These are phyloP conservation scores for Pteronotus mesoamericanus DNA, from an alignment of 2,797 vertebrate species.

Conservation along the genomic window DNA sequence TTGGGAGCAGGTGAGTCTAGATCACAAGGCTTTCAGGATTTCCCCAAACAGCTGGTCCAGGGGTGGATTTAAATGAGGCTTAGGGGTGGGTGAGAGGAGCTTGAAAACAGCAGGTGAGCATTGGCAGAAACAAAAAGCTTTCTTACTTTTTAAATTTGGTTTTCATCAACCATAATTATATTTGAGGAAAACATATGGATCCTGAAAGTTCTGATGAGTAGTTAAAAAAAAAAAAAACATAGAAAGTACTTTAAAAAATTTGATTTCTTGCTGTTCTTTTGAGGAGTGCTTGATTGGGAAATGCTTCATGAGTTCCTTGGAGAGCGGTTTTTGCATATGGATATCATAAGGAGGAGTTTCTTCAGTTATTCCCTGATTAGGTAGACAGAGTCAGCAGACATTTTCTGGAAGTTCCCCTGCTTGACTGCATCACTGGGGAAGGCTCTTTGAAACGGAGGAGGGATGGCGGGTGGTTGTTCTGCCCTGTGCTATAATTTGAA, in stretches of 20 bases:
- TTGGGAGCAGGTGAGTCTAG: background rate
- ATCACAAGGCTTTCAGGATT: background rate
- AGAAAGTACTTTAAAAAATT: background rate
- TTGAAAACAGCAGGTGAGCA: background rate
- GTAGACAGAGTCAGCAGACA: background rate
- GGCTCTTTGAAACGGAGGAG: background rate
- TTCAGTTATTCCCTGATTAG: background rate
- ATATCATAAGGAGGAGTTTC: background rate
- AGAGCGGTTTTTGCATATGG: background rate
- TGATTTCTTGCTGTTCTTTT: background rate
- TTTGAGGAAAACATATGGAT: background rate
- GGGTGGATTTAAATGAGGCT: background rate
- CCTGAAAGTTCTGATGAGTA: background rate
- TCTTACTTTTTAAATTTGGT: background rate
- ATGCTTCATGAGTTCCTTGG: background rate
- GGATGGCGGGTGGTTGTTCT: background rate
- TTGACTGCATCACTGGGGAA: background rate
- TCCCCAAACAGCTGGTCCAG: background rate
- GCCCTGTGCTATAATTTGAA: background rate
- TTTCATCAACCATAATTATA: conserved; percentile 23
- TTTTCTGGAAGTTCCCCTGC: background rate
- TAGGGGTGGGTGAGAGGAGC: background rate
- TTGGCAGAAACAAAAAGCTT: background rate
- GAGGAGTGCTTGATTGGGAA: background rate
- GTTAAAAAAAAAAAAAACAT: background rate